Base-by-base conservation (phyloP, 2,113 vertebrate species). In the Prionailurus bengalensis region DNA sequence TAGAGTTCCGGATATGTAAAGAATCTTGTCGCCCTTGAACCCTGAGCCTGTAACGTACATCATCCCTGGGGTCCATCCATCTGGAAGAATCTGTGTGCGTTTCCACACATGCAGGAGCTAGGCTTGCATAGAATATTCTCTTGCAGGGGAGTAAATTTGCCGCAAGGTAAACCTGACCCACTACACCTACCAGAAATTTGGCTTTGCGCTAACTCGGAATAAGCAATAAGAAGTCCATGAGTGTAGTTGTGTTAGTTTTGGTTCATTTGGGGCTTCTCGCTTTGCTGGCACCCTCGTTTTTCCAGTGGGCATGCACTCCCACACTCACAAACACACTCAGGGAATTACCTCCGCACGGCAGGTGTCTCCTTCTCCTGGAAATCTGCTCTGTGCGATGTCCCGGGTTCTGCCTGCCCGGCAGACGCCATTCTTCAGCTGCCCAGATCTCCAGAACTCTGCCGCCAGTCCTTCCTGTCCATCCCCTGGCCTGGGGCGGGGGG, bases 271-370 rank as follows among this genome's bases (percentile, higher is more conserved):
- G 71, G 25, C 51, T 84, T 74, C 42, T 74, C 19, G 4, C 21
- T 66, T 48, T 42, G 14, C 51, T 33, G 45, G 16, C n/a, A 3
- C 80, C 70, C 36, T 5, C 12, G 45, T 85, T 15, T 39, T 42
- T 94, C 74, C 53, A 21, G 10, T 5, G 39, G 39, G 91, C 51
- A 25, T 13, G n/a, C 23, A 36, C 6, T 68, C 70, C 58, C 33
- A 27, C 5, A 76, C 21, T 16, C 27, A 0, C 16, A n/a, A 36
- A 87, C 45, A 82, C 23, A 27, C 79, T 83, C 53, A 16, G 10
- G 73, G 19, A 45, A 25, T 81, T 78, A 36, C 36, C 7, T 53
- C 5, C 7, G 0, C 15, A 1, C 31, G 14, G 4, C 0, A 7
- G 12, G 29, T 27, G 13, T 14, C 74, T 63, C 65, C n/a, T 73